Percentiles rank a stretch among this genome's conserved stretches.
These are phyloP conservation scores for Portunus trituberculatus DNA, from an alignment of 1,140 invertebrate species.

Conservation along the genomic window DNA sequence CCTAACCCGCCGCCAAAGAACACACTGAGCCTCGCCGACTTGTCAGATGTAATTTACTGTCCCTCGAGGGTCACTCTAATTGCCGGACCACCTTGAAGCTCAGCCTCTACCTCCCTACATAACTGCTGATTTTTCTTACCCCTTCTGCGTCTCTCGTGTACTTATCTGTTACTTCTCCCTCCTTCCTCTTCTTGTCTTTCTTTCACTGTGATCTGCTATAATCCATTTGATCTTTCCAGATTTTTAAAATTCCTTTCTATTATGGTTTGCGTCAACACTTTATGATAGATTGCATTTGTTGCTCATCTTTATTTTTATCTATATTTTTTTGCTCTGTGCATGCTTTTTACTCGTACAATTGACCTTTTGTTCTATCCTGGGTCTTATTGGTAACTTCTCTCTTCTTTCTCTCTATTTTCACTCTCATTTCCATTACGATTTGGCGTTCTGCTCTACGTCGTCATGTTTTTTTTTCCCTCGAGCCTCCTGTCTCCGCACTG, in stretches of 20 bases:
- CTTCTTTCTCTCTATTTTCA: not conserved
- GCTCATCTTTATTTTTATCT: too few species aligned
- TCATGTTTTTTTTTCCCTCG: not conserved
- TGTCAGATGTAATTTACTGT: conserved; percentile 2
- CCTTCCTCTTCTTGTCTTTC: conserved; percentile 9
- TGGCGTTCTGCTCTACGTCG: not conserved
- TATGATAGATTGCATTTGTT: too few species aligned
- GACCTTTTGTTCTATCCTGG: not conserved
- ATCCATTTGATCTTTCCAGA: not conserved
- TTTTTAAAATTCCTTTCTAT: not conserved
- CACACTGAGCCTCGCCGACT: not conserved
- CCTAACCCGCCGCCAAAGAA: not conserved
- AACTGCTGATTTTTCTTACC: not conserved
- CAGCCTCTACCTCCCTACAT: not conserved
- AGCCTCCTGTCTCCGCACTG: not conserved
- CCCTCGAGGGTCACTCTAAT: not conserved
- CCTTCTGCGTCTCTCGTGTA: not conserved
- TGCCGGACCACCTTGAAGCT: not conserved
- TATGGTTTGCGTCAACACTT: not conserved
- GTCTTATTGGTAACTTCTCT: not conserved
- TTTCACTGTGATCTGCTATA: not conserved
- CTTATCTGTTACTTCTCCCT: not conserved
- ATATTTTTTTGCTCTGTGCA: too few species aligned
- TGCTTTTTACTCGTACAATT: too few species aligned
- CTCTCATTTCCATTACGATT: too few species aligned